Percentiles rank a stretch among this genome's conserved stretches.
These are phyloP conservation scores for Rotaria magnacalcarata DNA, from an alignment of 2,888 invertebrate genomes.

Conservation along the genomic window DNA sequence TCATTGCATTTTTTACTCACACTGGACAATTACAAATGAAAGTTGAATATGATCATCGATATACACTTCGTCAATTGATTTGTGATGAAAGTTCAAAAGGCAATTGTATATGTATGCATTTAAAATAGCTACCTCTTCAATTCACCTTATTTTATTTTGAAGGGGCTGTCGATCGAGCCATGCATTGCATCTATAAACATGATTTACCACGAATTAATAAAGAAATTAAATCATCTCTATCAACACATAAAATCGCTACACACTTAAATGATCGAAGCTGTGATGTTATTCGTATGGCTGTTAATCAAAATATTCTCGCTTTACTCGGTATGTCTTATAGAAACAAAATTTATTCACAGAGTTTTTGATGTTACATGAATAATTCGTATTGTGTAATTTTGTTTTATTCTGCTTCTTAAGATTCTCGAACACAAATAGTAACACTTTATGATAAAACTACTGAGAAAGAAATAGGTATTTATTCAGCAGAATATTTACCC, in stretches of 20 bases:
- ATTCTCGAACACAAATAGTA: conserved; percentile 6
- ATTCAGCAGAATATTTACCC: not conserved
- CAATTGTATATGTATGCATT: not conserved
- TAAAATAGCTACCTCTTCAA: not conserved
- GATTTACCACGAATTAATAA: not conserved
- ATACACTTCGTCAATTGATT: conserved; percentile 6
- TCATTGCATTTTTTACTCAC: not conserved
- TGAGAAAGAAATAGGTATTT: not conserved
- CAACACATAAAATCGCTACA: not conserved
- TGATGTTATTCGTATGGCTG: conserved; percentile 3
- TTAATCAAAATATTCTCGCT: conserved; percentile 11
- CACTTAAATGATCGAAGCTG: not conserved
- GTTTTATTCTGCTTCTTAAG: not conserved
- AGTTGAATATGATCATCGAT: conserved; percentile 20
- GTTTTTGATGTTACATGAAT: too few relatives aligned
- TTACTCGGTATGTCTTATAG: not conserved
- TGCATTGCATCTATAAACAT: conserved; percentile 15
- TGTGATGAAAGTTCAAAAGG: conserved; percentile 18
- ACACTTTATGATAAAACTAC: not conserved
- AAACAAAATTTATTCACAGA: too few relatives aligned
- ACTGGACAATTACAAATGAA: not conserved
- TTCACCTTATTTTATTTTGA: not conserved
- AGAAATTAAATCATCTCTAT: not conserved
- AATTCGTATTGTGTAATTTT: too few relatives aligned
- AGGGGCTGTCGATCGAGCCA: not conserved